These are phyloP conservation scores for Vicugna pacos DNA, from an alignment of 2,113 vertebrate species.

Conservation along the genomic window DNA sequence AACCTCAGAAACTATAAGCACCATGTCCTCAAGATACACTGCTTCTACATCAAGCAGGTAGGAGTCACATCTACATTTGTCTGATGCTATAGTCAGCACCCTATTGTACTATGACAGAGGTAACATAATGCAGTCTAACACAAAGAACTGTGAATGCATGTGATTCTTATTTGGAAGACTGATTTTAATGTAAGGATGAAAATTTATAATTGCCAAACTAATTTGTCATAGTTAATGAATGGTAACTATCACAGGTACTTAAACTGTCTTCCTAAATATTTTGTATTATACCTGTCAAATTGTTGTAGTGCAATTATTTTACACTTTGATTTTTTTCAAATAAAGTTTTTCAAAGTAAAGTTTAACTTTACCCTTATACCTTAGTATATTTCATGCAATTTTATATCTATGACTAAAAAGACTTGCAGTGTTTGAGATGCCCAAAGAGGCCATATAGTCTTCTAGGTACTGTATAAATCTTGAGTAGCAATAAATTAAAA, in stretches of 20 bases:
- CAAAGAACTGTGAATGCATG: neutral
- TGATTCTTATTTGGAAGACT: neutral
- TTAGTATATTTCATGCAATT: neutral
- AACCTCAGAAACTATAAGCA: neutral
- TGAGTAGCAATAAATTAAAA: neutral
- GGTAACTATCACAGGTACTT: neutral
- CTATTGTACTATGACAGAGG: neutral
- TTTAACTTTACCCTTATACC: neutral
- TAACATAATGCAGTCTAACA: neutral
- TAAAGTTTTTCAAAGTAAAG: neutral
- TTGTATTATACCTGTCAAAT: neutral
- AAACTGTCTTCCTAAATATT: slow-evolving; percentile 2
- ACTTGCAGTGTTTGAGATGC: neutral
- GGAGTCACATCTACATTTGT: neutral
- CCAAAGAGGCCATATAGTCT: neutral
- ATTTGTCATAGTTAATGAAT: neutral
- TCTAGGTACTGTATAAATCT: neutral
- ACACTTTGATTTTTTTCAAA: neutral
- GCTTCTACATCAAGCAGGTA: neutral
- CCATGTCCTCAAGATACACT: neutral
- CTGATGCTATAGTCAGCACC: neutral
- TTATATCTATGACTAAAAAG: neutral
- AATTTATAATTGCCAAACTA: neutral
- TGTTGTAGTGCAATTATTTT: neutral
- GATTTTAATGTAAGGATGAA: neutral